Base-by-base conservation (phyloP, 92 coral and sea anemone species). In the Montipora capitata region DNA sequence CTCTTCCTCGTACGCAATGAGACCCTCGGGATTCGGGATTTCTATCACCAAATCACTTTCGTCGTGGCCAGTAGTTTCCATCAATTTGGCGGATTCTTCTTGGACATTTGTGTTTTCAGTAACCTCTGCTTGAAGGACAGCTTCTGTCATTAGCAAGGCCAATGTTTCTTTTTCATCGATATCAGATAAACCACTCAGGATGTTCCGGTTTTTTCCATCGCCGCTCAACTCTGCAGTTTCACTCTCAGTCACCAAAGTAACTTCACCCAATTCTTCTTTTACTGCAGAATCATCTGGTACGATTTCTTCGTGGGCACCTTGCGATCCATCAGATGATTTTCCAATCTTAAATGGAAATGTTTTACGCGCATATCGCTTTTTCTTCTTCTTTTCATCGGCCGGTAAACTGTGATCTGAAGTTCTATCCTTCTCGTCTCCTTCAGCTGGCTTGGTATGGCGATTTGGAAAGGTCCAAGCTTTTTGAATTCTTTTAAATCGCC, bases 1-100 rank as follows among this genome's bases (percentile, higher is more conserved):
- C 52, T 48, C 52, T 10, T 5, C 7, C 52, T 48, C 52, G 57
- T 15, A 4, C 5, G 12, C 76, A n/a, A 4, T 52, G 17, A 17
- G 51, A 10, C 56, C 68, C 68, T 81, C 85, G 68, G 67, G 68
- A 52, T 81, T 39, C 52, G 76, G 62, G 63, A 27, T 69, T 45
- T 4, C 43, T 41, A 43, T 61, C 57, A 13, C 49, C 66, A 52
- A 13, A 2, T 38, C 7, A 18, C 2, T 18, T 59, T 39, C 77
- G 44, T 40, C 85, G 13, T 64, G 52, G 41, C 67, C 15, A 41
- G 76, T 40, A 20, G 49, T 41, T 18, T 62, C 64, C 7, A 5
- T 49, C 40, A 20, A 16, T 15, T 17, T 81, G 74, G 13, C 76
- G 15, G 40, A 39, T 16, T 15, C 40, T 69, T 81, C 77, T 79